Evolutionary conservation across 1,140 invertebrate species (phyloP), one percentile per base, ranked within the genome.

Genomic region (Micrasema minimum): DNA sequence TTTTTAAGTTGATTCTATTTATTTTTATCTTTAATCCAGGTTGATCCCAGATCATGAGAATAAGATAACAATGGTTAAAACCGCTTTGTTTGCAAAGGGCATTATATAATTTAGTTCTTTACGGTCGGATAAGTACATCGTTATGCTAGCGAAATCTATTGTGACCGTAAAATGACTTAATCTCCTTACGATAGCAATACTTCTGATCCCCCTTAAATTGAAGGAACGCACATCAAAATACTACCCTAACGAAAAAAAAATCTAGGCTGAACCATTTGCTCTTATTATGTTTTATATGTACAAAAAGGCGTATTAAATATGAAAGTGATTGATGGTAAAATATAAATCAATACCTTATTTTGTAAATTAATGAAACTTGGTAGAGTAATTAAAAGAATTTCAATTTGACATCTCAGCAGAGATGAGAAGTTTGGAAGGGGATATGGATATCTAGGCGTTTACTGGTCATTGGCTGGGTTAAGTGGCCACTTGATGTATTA

Each of bases 131-230:
- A 67, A 72, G 53, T 72, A 72, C 46, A 62, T 62, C 26, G 67
- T 51, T 62, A 62, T 57, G 51, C 55, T 22, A 55, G 22, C 50
- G 35, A 6, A 26, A 26, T 64, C 69, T 43, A 72, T 66, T 59
- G 64, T 66, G 31, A 41, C 53, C 55, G 35, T 48, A 41, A 67
- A 66, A 72, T 72, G 61, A 72, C 70, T 72, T 72, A 66, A 72
- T 72, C 51, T 66, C 59, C 23, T 41, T 61, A 48, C 69, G 38
- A 53, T 20, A 12, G 41, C 35, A 61, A 41, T 31, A 26, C 45
- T 16, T 62, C 59, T 20, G 22, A 20, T 50, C 12, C 55, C 53
- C 57, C 43, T 37, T 12, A 20, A 51, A 31, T 51, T 16, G 14
- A 67, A 55, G 48, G 31, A 48, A 68, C 59, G 35, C 66, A 51